Conservation (phyloP, 2,888 invertebrate species). For the Craniophora ligustri region DNA sequence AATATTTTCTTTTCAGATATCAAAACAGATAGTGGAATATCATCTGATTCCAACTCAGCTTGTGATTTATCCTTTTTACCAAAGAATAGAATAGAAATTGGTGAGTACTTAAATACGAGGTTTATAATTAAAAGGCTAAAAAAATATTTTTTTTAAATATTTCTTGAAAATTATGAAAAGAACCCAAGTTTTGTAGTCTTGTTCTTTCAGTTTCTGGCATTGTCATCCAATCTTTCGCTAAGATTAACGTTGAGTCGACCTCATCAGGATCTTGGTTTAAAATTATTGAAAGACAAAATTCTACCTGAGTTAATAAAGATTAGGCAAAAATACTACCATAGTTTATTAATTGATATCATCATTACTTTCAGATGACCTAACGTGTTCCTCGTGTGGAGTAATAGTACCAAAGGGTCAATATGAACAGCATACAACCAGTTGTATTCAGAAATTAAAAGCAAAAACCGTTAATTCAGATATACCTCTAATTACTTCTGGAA, state of each 20-base stretch:
- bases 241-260: too few relatives aligned
- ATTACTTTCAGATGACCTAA: conserved; percentile 26
- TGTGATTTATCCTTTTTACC: conserved; percentile 43
- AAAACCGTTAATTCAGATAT: conserved; percentile 1
- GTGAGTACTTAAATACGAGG: conserved; percentile 31
- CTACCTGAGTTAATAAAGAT: too few relatives aligned
- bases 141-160: too few relatives aligned
- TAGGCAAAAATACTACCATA: too few relatives aligned
- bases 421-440: conserved; percentile 25
- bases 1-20: conserved; percentile 55
- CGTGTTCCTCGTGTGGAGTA: conserved; percentile 24
- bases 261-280: too few relatives aligned
- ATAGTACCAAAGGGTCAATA: conserved; percentile 23
- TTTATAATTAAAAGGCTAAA: not conserved
- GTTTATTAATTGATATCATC: too few relatives aligned
- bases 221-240: too few relatives aligned
- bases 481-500: conserved; percentile 10
- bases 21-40: conserved; percentile 63
- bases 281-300: too few relatives aligned
- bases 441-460: conserved; percentile 24
- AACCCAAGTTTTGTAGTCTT: too few relatives aligned
- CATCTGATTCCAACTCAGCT: conserved; percentile 62
- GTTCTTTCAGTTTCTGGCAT: too few relatives aligned
- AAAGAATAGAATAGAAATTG: conserved; percentile 26
- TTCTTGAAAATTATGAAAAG: too few relatives aligned